Base-by-base conservation (phyloP, 1,140 invertebrate genomes). In the Dufourea novaeangliae region DNA sequence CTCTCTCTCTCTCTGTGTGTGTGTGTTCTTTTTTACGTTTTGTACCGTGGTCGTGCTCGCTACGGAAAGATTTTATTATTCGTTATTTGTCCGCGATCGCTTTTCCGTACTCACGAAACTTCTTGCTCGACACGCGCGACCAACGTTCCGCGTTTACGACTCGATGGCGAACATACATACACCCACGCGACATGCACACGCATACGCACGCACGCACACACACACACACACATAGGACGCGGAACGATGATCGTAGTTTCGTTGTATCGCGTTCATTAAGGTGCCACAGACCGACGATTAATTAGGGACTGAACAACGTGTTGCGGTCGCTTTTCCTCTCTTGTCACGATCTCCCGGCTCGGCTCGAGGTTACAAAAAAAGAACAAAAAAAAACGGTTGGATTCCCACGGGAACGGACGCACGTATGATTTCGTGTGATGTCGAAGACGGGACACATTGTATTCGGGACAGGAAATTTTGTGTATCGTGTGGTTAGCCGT, bases 31-130 rank as follows among this genome's bases (percentile, higher is more conserved):
- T 29, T 39, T 62, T n/a, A 41, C 57, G 11, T 25, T 71, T 79
- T 74, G 69, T 82, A 83, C 68, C 69, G 69, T 75, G 46, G 44
- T 67, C 69, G 67, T 78, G 62, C 73, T 77, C 79, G 67, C 79
- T 22, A 68, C 66, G 44, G 41, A 62, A 80, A 63, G 62, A 34
- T 73, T 39, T 61, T 10, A 46, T 62, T 59, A 11, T 22, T 37
- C 20, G 34, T 44, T 39, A n/a, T 41, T 39, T 50, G 41, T 64
- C 46, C 37, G 61, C 32, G 41, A 39, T 61, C 39, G 12, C 25
- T 14, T 22, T 8, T 29, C 17, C 22, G 50, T n/a, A n/a, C 22
- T 20, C 56, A 34, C 20, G n/a, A 59, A 34, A 59, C 29, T 39
- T 34, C n/a, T n/a, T n/a, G n/a, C n/a, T n/a, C n/a, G n/a, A n/a